Conservation (phyloP, 2,888 invertebrate species). For the Andrena flavipes region DNA sequence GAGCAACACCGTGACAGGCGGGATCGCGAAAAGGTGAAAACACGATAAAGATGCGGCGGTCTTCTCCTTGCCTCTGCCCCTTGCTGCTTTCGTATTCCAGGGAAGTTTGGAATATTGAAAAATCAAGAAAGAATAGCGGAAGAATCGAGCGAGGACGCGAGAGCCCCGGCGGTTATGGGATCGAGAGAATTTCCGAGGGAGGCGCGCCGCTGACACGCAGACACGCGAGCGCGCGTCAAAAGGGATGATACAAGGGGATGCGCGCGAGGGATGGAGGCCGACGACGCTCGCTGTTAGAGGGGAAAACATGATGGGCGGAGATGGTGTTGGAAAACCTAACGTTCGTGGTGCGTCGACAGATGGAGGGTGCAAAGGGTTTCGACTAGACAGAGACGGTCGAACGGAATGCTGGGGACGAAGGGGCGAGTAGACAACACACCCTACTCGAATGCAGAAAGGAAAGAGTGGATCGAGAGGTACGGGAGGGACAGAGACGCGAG, state of each 20-base stretch:
- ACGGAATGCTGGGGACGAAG: conserved; percentile 18
- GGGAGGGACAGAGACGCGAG: no score
- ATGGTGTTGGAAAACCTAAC: conserved; percentile 41
- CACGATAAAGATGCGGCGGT: conserved; percentile 5
- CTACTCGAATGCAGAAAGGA: not conserved
- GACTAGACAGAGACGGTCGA: conserved; percentile 29
- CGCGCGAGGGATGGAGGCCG: conserved; percentile 36
- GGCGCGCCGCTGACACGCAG: conserved; percentile 57
- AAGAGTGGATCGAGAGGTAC: not conserved
- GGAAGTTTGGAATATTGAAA: conserved; percentile 54
- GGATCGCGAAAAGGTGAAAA: not conserved
- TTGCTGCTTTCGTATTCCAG: conserved; percentile 52
- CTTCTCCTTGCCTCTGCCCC: not conserved
- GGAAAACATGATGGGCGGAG: not conserved
- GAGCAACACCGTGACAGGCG: conserved; percentile 3
- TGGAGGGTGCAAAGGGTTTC: conserved; percentile 27
- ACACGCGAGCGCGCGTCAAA: conserved; percentile 62
- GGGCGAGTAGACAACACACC: conserved; percentile 7
- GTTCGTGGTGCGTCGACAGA: conserved; percentile 15
- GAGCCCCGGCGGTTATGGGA: conserved; percentile 43
- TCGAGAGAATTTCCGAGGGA: conserved; percentile 53
- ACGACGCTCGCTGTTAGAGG: conserved; percentile 26
- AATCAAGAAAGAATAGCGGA: conserved; percentile 60
- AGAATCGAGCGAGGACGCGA: conserved; percentile 52
- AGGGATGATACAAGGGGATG: conserved; percentile 48